These are phyloP conservation scores for Amphiprion ocellaris DNA, from an alignment of 2,113 vertebrate species.

Conservation along the genomic window DNA sequence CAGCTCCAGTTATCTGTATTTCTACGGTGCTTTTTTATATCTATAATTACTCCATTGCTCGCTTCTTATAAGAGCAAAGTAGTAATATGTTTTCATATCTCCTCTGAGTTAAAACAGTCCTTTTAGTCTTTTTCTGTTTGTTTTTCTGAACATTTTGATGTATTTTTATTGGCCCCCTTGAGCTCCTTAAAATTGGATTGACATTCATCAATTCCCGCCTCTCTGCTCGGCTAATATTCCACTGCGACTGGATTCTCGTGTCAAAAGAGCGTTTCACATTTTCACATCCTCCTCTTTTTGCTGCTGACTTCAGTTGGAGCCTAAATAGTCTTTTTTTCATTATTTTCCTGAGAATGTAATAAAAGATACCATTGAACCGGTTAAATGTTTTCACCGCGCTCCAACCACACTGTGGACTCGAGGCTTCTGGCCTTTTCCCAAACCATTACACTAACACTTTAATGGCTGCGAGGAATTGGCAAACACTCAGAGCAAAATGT, in stretches of 20 bases:
- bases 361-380: slow-evolving; percentile 52
- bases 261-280: slow-evolving; percentile 25
- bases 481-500: slow-evolving; percentile 54
- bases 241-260: slow-evolving; percentile 9
- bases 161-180: slow-evolving; percentile 31
- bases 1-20: no score
- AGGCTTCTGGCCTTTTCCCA: slow-evolving; percentile 57
- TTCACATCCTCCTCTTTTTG: background rate
- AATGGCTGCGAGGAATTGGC: slow-evolving; percentile 57
- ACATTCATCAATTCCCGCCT: slow-evolving; percentile 29
- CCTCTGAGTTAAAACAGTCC: no score
- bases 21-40: no score
- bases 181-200: slow-evolving; percentile 36
- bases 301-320: slow-evolving; percentile 24
- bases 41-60: no score
- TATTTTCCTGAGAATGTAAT: slow-evolving; percentile 43
- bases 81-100: no score
- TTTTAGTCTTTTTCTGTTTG: slow-evolving; percentile 8
- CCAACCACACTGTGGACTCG: slow-evolving; percentile 29
- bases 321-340: slow-evolving; percentile 33
- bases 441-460: slow-evolving; percentile 57
- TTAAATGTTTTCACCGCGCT: slow-evolving; percentile 58
- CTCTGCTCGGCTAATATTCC: slow-evolving; percentile 30
- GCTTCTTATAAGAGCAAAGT: no score
- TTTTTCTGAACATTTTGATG: slow-evolving; percentile 5